Conservation (phyloP, 2,113 vertebrate species). For the Psophia crepitans region DNA sequence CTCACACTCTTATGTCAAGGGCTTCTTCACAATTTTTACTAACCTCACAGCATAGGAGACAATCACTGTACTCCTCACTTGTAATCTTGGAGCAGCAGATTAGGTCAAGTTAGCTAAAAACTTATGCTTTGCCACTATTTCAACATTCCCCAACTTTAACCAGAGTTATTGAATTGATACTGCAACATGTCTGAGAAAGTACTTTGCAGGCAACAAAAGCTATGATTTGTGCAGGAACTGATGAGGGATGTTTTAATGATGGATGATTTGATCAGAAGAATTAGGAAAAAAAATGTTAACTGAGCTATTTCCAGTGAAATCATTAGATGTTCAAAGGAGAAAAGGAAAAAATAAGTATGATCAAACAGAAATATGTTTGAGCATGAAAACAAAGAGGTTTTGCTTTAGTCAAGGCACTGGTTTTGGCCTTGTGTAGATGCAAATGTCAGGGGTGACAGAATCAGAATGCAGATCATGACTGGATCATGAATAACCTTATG, state of each 20-base stretch:
- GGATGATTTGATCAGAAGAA: neutral
- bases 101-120: neutral
- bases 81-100: neutral
- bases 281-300: neutral
- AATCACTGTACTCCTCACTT: neutral
- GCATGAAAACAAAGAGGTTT: neutral
- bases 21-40: neutral
- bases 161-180: neutral
- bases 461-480: neutral
- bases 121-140: neutral
- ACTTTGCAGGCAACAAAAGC: neutral
- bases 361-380: neutral
- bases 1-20: neutral
- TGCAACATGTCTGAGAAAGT: neutral
- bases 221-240: neutral
- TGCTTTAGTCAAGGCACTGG: neutral
- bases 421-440: neutral
- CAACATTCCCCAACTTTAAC: neutral
- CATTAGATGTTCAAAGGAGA: neutral
- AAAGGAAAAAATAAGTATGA: neutral
- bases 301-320: neutral
- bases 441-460: neutral
- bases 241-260: neutral
- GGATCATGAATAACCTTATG: neutral
- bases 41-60: neutral